Conservation (phyloP, 1,140 invertebrate species). For the Sycophaga agraensis region DNA sequence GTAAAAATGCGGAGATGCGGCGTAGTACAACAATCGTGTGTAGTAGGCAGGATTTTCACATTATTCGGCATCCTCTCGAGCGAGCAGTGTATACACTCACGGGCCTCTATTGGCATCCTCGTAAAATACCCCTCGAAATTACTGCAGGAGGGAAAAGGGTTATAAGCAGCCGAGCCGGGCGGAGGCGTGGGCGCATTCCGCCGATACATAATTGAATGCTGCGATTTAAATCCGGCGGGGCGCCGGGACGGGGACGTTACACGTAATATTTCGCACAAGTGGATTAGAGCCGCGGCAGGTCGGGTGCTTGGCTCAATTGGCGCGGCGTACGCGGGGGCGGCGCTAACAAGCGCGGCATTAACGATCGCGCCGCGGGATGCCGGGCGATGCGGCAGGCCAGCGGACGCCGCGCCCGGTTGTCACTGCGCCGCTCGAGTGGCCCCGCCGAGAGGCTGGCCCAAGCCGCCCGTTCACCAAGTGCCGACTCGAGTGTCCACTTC, state of each 20-base stretch:
- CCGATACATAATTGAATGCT: conserved; percentile 8
- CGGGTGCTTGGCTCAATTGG: neutral
- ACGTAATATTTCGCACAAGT: neutral
- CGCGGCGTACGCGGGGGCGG: neutral
- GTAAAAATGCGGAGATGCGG: no score
- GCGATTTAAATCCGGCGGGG: neutral
- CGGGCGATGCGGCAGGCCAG: no score
- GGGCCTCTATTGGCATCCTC: no score
- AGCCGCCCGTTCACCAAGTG: conserved; percentile 53
- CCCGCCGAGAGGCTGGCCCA: no score
- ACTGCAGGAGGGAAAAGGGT: no score
- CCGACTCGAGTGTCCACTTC: conserved; percentile 56
- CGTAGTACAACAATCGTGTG: no score
- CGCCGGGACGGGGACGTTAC: neutral
- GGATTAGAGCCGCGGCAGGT: neutral
- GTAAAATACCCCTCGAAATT: no score
- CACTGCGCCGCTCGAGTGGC: conserved; percentile 32
- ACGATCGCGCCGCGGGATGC: conserved; percentile 30
- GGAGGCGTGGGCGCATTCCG: no score
- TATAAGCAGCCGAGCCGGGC: no score
- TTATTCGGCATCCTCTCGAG: no score
- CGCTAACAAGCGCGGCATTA: conserved; percentile 32
- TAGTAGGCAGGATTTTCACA: no score
- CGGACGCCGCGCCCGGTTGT: conserved; percentile 43
- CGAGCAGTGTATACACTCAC: no score